Conservation (phyloP, 2,113 vertebrate genomes). For the Hyaena hyaena region DNA sequence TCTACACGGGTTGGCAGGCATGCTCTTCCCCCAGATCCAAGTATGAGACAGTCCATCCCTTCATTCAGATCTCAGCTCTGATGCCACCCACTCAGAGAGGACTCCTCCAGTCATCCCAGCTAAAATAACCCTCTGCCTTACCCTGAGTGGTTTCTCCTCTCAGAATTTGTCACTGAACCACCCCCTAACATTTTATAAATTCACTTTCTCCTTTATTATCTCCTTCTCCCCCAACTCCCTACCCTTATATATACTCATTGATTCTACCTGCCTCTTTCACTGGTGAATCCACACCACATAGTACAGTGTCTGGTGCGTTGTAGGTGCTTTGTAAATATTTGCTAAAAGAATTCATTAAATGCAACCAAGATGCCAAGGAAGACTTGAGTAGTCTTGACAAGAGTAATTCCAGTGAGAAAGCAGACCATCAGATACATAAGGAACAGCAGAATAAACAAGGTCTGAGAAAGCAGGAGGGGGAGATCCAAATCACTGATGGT, state of each 20-base stretch:
- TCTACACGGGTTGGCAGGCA: background rate
- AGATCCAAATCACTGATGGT: background rate
- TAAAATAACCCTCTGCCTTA: background rate
- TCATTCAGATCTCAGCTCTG: background rate
- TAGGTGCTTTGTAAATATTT: constrained; percentile 2
- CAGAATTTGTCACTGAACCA: background rate
- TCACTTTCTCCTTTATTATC: background rate
- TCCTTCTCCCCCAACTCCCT: background rate
- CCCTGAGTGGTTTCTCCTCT: background rate
- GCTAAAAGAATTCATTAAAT: background rate
- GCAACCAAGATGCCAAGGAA: background rate
- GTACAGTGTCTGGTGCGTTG: background rate
- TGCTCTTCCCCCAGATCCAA: background rate
- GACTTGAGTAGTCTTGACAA: background rate
- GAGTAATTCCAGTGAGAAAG: background rate
- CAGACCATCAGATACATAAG: background rate
- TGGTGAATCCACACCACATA: background rate
- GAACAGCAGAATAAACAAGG: background rate
- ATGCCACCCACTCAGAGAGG: background rate
- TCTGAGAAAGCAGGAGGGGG: background rate
- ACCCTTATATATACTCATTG: too few species aligned
- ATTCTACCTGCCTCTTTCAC: background rate
- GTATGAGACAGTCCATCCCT: background rate
- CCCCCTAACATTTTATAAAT: background rate
- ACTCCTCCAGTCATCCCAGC: background rate